phyloP scores from a whole-genome alignment of 23 tunicate species.

The Ciona savignyi region DNA sequence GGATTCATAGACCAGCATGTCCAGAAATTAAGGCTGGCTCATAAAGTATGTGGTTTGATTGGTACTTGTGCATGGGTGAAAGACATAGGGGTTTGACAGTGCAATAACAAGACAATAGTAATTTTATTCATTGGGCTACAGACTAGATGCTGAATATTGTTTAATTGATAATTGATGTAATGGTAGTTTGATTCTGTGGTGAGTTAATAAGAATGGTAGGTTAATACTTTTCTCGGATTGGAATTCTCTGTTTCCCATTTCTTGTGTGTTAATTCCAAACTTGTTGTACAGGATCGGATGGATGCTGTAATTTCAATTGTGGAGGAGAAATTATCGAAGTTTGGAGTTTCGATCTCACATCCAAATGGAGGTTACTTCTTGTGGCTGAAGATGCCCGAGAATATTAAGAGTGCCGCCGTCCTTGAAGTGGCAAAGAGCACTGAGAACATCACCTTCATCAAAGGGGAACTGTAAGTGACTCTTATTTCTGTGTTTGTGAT shows the following conservation, averaged over 20 bases:
- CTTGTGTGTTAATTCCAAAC: no score
- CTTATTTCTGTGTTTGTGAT: no score
- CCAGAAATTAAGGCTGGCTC: background rate
- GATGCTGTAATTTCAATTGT: conserved; percentile 1
- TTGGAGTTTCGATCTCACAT: conserved; percentile 22
- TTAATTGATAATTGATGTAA: no score
- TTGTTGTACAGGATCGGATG: conserved; percentile 35
- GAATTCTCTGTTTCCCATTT: no score
- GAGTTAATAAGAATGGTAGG: no score
- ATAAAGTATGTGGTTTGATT: background rate
- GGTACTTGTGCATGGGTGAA: no score
- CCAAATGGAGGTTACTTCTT: conserved; percentile 47
- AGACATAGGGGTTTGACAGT: no score
- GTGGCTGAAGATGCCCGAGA: conserved; percentile 44
- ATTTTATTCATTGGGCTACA: no score
- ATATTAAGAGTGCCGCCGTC: conserved; percentile 15
- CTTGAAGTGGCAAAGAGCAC: conserved; percentile 12
- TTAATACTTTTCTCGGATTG: no score
- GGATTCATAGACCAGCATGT: conserved; percentile 24
- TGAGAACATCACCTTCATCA: conserved; percentile 1
- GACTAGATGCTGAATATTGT: no score
- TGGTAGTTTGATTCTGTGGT: no score
- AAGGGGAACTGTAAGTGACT: conserved; percentile 15
- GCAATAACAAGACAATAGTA: no score
- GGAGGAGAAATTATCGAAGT: background rate